Base-by-base conservation (phyloP, 1,140 invertebrate genomes). In the Homalodisca vitripennis region DNA sequence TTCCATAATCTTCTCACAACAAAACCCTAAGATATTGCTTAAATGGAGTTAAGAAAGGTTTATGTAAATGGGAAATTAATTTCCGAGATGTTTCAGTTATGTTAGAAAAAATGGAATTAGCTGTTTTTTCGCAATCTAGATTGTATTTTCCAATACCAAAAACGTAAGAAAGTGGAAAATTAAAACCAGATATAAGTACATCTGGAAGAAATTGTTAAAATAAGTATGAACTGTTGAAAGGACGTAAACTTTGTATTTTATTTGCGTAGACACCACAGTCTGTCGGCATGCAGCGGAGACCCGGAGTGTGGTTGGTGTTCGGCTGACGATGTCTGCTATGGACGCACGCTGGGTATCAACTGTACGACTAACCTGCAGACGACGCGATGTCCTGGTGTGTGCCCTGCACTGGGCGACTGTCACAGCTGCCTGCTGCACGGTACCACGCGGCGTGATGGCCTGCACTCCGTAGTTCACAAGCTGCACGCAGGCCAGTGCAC, bases 221-320 rank as follows among this genome's bases (percentile, higher is more conserved):
- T n/a, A n/a, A n/a, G n/a, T n/a, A n/a, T n/a, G n/a, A n/a, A n/a
- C n/a, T n/a, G n/a, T n/a, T n/a, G n/a, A n/a, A n/a, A n/a, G n/a
- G n/a, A n/a, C n/a, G n/a, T 55, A 13, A 13, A 57, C 14, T 47
- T 24, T 73, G n/a, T n/a, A n/a, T n/a, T n/a, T 47, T 29, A 70
- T 2, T 20, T 66, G 64, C 55, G 83, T 27, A 84, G 87, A 24
- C 91, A 94, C 75, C 84, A 85, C 66, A 87, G 85, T 29, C 85
- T 90, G 69, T 86, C 88, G 20, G 88, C 89, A 72, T 98, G 95
- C 75, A 85, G 89, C 0, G 88, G 91, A 0, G 93, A 97, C 83
- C 92, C 93, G 0, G 93, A 95, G 78, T 98, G 95, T 79, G 92
- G 94, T 14, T 97, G 93, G 93, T 98, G 95, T 80, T 90, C 89